A percentile compares a stretch with the other conserved stretches of the same genome.
Conservation (phyloP, 2,797 vertebrate genomes). For the Enteromius paludinosus region DNA sequence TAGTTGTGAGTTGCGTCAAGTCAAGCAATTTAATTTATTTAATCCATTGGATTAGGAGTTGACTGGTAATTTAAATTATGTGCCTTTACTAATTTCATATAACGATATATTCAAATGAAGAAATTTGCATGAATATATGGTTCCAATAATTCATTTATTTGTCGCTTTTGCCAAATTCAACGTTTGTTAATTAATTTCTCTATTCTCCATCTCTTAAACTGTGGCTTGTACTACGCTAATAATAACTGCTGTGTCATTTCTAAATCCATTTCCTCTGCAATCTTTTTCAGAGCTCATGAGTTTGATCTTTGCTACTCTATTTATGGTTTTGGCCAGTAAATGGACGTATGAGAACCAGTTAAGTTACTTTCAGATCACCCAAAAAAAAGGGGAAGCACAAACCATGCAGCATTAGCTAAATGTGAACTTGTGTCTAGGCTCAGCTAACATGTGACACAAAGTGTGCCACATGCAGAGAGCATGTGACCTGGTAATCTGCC, state of each 20-base stretch:
- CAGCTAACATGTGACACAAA: constrained; percentile 53
- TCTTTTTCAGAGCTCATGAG: background rate
- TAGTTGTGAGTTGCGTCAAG: background rate
- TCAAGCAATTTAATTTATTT: background rate
- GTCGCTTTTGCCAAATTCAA: background rate
- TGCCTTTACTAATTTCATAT: background rate
- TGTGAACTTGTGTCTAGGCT: constrained; percentile 31
- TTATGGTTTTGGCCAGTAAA: background rate
- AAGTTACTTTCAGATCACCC: constrained; percentile 15
- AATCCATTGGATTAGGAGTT: background rate
- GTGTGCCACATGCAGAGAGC: constrained; percentile 45
- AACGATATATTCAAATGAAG: background rate
- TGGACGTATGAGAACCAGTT: background rate
- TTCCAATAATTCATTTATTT: background rate
- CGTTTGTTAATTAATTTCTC: background rate
- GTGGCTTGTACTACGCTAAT: background rate
- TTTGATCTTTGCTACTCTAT: background rate
- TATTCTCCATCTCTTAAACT: background rate
- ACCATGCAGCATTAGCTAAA: background rate
- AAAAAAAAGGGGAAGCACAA: background rate
- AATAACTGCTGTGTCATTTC: background rate
- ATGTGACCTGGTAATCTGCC: constrained; percentile 60
- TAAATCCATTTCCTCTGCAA: background rate
- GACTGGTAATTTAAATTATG: background rate
- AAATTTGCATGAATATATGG: background rate